Evolutionary conservation across 2,888 invertebrate genomes (phyloP).

Genomic region (Synanthedon formicaeformis): DNA sequence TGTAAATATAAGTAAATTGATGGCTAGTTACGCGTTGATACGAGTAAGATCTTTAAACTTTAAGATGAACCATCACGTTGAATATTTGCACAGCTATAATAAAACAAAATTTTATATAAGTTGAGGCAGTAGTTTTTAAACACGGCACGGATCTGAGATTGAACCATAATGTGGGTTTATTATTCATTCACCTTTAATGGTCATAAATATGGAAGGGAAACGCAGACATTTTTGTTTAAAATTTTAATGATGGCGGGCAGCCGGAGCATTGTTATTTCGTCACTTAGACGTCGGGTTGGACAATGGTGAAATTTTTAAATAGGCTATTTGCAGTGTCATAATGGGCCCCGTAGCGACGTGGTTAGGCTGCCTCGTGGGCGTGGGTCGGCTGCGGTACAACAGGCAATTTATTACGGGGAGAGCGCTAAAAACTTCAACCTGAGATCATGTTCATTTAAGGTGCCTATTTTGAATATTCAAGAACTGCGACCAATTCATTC

Average conservation of each 20-base stretch:
- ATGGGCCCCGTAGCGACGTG: conserved; percentile 13
- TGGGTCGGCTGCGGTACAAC: conserved; percentile 16
- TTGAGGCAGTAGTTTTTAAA: too few species aligned
- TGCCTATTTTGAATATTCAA: conserved; percentile 4
- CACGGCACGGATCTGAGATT: too few species aligned
- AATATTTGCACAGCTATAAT: too few species aligned
- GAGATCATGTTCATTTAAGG: conserved; percentile 5
- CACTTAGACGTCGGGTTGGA: conserved; percentile 3
- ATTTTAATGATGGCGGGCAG: neutral
- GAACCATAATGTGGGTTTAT: too few species aligned
- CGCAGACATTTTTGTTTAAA: neutral
- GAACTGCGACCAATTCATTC: too few species aligned
- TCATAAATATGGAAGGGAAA: neutral
- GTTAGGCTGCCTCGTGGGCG: conserved; percentile 20
- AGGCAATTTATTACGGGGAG: conserved; percentile 34
- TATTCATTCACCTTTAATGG: neutral
- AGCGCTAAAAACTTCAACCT: conserved; percentile 22
- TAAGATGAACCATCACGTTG: too few species aligned
- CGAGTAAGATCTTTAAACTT: too few species aligned
- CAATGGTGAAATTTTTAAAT: conserved; percentile 20
- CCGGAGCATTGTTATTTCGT: conserved; percentile 3
- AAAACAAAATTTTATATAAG: too few species aligned
- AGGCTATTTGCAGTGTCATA: conserved; percentile 29
- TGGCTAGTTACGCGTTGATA: too few species aligned
- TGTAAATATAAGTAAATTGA: too few species aligned